These are phyloP conservation scores for Petrolisthes manimaculis DNA, from an alignment of 2,888 invertebrate species.

Conservation along the genomic window DNA sequence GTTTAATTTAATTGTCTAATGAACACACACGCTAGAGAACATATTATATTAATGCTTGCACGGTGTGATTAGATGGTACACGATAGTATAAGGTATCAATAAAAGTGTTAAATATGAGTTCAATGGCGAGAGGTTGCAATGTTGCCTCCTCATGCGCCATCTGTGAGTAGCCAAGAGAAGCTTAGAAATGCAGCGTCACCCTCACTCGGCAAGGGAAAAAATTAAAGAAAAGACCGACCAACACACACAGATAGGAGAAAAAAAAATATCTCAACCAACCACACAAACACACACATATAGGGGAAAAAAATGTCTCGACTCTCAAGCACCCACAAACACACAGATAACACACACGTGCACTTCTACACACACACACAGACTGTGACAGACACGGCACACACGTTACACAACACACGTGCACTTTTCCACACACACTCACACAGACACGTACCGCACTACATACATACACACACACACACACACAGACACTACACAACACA, in stretches of 20 bases:
- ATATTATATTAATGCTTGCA: not conserved
- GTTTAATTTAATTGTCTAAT: not conserved
- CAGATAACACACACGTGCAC: too few species aligned
- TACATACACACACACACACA: too few species aligned
- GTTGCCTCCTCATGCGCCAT: constrained; percentile 7
- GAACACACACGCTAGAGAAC: not conserved
- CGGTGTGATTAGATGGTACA: not conserved
- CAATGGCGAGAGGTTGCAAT: not conserved
- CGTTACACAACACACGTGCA: not conserved
- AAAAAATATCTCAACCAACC: too few species aligned
- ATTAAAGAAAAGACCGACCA: not conserved
- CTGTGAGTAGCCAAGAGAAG: constrained; percentile 15
- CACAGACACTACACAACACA: too few species aligned
- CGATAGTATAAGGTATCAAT: not conserved
- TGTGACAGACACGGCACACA: not conserved
- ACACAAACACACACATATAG: too few species aligned
- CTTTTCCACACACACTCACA: not conserved
- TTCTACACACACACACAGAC: too few species aligned
- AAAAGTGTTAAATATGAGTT: not conserved
- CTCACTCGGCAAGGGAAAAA: constrained; percentile 30
- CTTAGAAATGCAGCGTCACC: constrained; percentile 37
- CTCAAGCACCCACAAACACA: too few species aligned
- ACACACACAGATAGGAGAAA: too few species aligned
- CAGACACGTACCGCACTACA: too few species aligned
- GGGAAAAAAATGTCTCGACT: too few species aligned